Evolutionary conservation across 2,888 invertebrate species (phyloP).

Genomic region (Parnassius smintheus): DNA sequence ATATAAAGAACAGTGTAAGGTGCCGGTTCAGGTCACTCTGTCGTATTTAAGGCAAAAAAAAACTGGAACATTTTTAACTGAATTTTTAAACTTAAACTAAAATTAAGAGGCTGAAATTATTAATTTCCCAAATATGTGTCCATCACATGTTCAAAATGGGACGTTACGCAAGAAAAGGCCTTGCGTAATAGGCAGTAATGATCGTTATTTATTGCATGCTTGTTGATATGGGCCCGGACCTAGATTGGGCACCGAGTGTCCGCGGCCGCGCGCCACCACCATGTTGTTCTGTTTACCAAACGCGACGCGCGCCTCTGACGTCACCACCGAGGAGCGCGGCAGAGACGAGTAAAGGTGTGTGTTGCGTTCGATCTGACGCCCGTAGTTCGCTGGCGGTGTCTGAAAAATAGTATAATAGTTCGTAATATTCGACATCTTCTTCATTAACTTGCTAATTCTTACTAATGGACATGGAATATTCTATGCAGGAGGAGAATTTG

Average conservation of each 20-base stretch:
- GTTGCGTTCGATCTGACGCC: conserved; percentile 87
- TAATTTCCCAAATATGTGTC: not conserved
- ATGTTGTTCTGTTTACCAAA: conserved; percentile 85
- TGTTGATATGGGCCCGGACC: conserved; percentile 74
- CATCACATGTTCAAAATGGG: not conserved
- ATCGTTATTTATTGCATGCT: conserved; percentile 22
- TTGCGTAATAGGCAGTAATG: conserved; percentile 2
- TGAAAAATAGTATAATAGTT: conserved; percentile 50
- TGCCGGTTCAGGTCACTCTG: too few relatives aligned
- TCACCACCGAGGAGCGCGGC: conserved; percentile 84
- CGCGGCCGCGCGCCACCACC: conserved; percentile 77
- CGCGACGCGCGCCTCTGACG: conserved; percentile 83
- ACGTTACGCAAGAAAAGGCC: conserved; percentile 23
- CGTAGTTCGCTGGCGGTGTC: conserved; percentile 89
- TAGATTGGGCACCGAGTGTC: conserved; percentile 94
- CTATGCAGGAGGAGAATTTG: too few relatives aligned
- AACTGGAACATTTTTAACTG: too few relatives aligned
- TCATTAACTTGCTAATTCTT: too few relatives aligned
- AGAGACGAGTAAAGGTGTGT: conserved; percentile 86
- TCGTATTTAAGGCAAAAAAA: too few relatives aligned
- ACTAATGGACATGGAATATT: too few relatives aligned
- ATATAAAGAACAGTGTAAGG: not conserved
- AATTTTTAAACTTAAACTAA: not conserved
- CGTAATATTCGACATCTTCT: too few relatives aligned
- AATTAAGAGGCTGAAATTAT: not conserved